A percentile compares a stretch with the other conserved stretches of the same genome.
Conservation (phyloP, 2,797 vertebrate species). For the Emydoidea blandingii region DNA sequence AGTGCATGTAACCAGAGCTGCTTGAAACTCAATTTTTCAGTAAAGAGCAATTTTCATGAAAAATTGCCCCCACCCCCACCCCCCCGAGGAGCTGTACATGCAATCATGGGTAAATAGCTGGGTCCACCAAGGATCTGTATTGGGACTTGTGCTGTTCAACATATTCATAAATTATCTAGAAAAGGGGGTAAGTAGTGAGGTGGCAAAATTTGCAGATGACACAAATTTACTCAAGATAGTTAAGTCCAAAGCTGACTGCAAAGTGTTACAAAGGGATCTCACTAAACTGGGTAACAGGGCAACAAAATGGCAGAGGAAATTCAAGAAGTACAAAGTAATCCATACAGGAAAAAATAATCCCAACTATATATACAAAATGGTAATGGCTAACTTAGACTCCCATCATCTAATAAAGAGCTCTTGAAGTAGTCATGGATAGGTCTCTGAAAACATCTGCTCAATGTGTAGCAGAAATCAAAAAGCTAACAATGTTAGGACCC, state of each 20-base stretch:
- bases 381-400: no score
- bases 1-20: neutral
- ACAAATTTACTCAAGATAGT: neutral
- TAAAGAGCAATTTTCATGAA: slow-evolving; percentile 26
- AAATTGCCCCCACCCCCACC: no score
- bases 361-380: neutral
- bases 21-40: neutral
- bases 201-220: neutral
- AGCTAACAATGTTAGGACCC: no score
- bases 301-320: neutral
- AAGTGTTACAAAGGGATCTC: neutral
- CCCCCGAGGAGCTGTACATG: neutral
- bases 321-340: neutral
- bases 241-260: neutral
- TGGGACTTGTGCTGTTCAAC: neutral
- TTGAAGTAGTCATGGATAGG: neutral
- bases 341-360: neutral
- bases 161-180: neutral
- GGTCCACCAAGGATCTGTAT: neutral
- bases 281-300: neutral
- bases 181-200: neutral
- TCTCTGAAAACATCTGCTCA: no score
- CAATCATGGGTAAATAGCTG: neutral
- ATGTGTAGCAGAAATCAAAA: no score
- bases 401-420: neutral